These are phyloP conservation scores for Dendrophyllia cribrosa DNA, from an alignment of 64 coral and sea anemone species.

Conservation along the genomic window DNA sequence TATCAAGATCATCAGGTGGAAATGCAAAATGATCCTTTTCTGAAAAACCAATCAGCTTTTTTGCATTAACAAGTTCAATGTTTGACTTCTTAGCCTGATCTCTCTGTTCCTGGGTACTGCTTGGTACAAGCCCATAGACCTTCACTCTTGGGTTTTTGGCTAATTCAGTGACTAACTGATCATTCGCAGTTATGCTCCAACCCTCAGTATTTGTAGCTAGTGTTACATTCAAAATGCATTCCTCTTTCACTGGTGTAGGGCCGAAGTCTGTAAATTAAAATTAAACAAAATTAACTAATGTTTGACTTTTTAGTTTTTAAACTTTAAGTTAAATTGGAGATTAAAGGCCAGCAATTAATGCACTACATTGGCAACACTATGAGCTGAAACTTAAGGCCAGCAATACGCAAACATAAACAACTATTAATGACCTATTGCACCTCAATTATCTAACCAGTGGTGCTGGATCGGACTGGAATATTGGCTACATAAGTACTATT, in stretches of 20 bases:
- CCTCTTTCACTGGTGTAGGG: neutral
- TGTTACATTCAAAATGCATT: neutral
- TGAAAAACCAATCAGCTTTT: neutral
- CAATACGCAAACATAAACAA: too few relatives aligned
- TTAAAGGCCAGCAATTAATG: too few relatives aligned
- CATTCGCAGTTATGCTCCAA: neutral
- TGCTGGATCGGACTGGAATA: too few relatives aligned
- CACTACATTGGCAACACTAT: too few relatives aligned
- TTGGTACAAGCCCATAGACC: conserved; percentile 16
- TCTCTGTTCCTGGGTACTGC: neutral
- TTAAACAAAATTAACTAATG: neutral
- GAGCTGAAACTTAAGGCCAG: too few relatives aligned
- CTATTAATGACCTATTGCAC: too few relatives aligned
- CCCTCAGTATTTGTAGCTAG: conserved; percentile 1
- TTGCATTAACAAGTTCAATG: conserved; percentile 6
- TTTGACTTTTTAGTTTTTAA: too few relatives aligned
- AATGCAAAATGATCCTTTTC: neutral
- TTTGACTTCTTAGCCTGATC: neutral
- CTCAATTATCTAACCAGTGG: too few relatives aligned
- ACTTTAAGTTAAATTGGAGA: too few relatives aligned
- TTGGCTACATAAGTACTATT: too few relatives aligned
- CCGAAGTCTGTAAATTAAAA: neutral
- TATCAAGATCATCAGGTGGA: neutral
- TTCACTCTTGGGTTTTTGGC: conserved; percentile 25
- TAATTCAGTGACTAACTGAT: conserved; percentile 24